These are phyloP conservation scores for Paralinhomoeus sp. DNA, from an alignment of 2,888 invertebrate genomes.

Conservation along the genomic window DNA sequence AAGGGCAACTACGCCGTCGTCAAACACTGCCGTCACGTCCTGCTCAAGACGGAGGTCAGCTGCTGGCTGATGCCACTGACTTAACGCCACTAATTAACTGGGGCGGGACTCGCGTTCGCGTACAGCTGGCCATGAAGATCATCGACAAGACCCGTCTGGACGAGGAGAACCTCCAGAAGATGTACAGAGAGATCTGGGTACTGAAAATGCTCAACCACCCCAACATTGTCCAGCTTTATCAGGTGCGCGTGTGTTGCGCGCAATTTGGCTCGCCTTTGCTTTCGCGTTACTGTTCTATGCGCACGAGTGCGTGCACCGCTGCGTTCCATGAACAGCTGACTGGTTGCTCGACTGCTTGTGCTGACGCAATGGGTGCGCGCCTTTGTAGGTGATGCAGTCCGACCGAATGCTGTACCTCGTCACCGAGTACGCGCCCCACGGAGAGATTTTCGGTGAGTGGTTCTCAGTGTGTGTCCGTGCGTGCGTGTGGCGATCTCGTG, in stretches of 20 bases:
- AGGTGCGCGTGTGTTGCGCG: slow-evolving; percentile 24
- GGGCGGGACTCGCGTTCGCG: too few species aligned
- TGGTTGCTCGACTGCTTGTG: too few species aligned
- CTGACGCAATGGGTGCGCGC: too few species aligned
- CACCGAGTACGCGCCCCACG: slow-evolving; percentile 85
- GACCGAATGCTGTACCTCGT: slow-evolving; percentile 89
- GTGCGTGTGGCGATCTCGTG: too few species aligned
- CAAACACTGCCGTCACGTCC: slow-evolving; percentile 31
- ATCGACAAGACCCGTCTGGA: slow-evolving; percentile 35
- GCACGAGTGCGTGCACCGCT: too few species aligned
- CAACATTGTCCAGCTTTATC: slow-evolving; percentile 35
- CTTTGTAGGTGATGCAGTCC: slow-evolving; percentile 72
- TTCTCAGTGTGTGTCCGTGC: neutral
- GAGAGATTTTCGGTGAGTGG: slow-evolving; percentile 76
- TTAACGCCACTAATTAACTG: too few species aligned
- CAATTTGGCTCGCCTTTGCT: too few species aligned
- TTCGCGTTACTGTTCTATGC: too few species aligned
- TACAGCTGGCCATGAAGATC: slow-evolving; percentile 37
- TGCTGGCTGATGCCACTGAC: neutral
- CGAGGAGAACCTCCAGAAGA: slow-evolving; percentile 32
- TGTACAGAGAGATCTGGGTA: slow-evolving; percentile 35
- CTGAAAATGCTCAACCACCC: slow-evolving; percentile 35
- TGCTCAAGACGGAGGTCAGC: slow-evolving; percentile 32
- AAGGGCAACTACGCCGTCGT: slow-evolving; percentile 34
- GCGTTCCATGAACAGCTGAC: too few species aligned